These are phyloP conservation scores for Portevinia maculata DNA, from an alignment of 2,888 invertebrate genomes.

Conservation along the genomic window DNA sequence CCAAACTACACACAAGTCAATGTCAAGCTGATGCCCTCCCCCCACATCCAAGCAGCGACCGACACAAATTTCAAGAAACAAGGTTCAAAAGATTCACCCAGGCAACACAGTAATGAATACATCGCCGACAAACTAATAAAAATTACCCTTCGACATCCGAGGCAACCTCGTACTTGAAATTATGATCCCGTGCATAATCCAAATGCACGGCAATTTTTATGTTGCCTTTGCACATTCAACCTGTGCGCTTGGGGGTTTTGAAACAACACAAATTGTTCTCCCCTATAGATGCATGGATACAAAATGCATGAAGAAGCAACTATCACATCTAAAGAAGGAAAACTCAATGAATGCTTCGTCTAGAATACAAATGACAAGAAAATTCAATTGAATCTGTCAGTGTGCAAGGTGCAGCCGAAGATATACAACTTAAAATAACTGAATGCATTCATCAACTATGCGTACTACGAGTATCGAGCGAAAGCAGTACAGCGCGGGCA, in stretches of 20 bases:
- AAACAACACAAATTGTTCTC: too few species aligned
- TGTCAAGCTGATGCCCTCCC: neutral
- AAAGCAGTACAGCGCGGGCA: conserved; percentile 5
- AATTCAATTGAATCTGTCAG: conserved; percentile 60
- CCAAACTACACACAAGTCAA: neutral
- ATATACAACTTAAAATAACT: conserved; percentile 59
- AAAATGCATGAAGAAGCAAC: neutral
- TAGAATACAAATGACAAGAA: conserved; percentile 69
- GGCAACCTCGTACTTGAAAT: conserved; percentile 69
- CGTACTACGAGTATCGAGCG: conserved; percentile 30
- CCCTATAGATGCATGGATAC: neutral
- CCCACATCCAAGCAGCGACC: neutral
- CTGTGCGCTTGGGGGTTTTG: neutral
- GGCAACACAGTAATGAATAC: conserved; percentile 3
- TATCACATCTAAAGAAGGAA: conserved; percentile 3
- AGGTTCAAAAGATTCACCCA: neutral
- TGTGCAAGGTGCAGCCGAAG: conserved; percentile 60
- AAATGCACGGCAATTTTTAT: conserved; percentile 30
- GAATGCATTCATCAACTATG: conserved; percentile 66
- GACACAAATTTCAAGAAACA: neutral
- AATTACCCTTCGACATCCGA: conserved; percentile 44
- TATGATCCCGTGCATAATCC: conserved; percentile 50
- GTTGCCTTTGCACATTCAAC: conserved; percentile 37
- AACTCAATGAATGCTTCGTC: conserved; percentile 61
- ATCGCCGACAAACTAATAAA: conserved; percentile 18